Percentiles rank a stretch among this genome's conserved stretches.
phyloP scores from a whole-genome alignment of 2,113 vertebrate genomes.

The Dasyornis broadbenti region DNA sequence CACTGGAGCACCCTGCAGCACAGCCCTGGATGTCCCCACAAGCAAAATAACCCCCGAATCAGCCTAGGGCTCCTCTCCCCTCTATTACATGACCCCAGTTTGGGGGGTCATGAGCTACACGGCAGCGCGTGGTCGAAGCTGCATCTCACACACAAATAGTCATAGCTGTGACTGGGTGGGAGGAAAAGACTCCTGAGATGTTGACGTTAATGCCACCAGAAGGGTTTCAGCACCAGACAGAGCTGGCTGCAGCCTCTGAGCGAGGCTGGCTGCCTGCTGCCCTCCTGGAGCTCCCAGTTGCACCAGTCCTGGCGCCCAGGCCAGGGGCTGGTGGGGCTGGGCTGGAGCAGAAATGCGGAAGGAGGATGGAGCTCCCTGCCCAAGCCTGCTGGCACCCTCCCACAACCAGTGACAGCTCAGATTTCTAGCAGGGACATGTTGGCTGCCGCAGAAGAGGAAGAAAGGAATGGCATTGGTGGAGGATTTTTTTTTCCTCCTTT shows the following conservation, averaged over 20 bases:
- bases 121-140: not conserved
- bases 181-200: not conserved
- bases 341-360: conserved; percentile 15
- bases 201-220: not conserved
- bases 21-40: not conserved
- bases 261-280: not conserved
- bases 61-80: not conserved
- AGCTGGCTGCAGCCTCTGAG: not conserved
- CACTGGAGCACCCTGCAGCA: not conserved
- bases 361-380: not conserved
- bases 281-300: not conserved
- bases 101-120: not conserved
- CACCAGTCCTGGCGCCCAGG: not conserved
- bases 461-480: not conserved
- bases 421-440: not conserved
- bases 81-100: not conserved
- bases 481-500: not conserved
- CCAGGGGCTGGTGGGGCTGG: not conserved
- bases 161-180: not conserved
- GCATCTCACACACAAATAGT: not conserved
- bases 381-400: conserved; percentile 5
- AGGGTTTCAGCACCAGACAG: not conserved
- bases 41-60: not conserved
- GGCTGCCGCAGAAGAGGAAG: not conserved
- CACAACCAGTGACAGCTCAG: not conserved